Evolutionary conservation across 30 jellyfish, hydroid and myxozoan genomes (phyloP).

Genomic region (Turritopsis dohrnii): DNA sequence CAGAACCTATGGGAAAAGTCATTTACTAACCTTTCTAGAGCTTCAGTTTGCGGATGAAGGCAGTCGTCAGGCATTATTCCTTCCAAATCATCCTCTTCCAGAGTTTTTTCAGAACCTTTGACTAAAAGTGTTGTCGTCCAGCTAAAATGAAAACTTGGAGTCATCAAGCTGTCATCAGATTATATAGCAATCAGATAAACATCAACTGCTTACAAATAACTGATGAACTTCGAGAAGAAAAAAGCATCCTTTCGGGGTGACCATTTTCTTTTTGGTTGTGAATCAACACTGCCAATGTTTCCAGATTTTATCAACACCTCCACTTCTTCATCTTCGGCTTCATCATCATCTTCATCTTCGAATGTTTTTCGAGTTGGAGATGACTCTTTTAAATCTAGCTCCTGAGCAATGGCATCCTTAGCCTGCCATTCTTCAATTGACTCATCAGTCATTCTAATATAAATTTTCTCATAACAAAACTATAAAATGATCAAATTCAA

Average conservation of each 20-base stretch:
- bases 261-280: conserved; percentile 22
- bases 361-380: conserved; percentile 48
- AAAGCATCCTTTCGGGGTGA: conserved; percentile 56
- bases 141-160: conserved; percentile 20
- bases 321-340: conserved; percentile 36
- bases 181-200: not conserved
- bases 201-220: conserved; percentile 51
- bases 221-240: conserved; percentile 50
- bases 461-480: too few relatives aligned
- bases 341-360: conserved; percentile 49
- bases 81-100: conserved; percentile 46
- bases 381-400: conserved; percentile 32
- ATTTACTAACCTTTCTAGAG: conserved; percentile 56
- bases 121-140: conserved; percentile 66
- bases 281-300: not conserved
- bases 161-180: not conserved
- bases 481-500: not conserved
- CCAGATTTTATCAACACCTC: conserved; percentile 4
- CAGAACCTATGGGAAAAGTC: not conserved
- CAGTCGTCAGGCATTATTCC: conserved; percentile 39
- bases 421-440: conserved; percentile 15
- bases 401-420: conserved; percentile 23
- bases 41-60: conserved; percentile 32
- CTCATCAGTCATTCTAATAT: conserved; percentile 10
- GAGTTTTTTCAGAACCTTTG: conserved; percentile 48